phyloP scores from a whole-genome alignment of 64 coral and sea anemone genomes.

The Astreopora myriophthalma region DNA sequence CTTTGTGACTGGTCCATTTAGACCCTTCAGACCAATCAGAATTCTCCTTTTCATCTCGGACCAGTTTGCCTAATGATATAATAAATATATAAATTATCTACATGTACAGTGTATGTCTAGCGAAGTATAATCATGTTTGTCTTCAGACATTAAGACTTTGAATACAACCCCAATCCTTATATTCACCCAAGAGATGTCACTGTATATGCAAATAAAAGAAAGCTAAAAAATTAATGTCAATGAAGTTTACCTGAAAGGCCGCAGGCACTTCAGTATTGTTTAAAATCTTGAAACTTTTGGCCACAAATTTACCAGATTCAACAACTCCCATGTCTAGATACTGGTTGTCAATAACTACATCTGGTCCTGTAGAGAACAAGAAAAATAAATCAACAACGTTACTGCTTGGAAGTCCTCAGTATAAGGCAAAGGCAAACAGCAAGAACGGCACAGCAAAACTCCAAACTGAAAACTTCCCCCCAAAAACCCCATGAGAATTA shows the following conservation, averaged over 20 bases:
- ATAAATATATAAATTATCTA: too few relatives aligned
- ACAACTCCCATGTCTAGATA: conserved; percentile 88
- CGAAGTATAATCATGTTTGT: too few relatives aligned
- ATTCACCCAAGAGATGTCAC: neutral
- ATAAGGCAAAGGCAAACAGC: too few relatives aligned
- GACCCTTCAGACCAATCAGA: too few relatives aligned
- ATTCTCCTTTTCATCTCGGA: too few relatives aligned
- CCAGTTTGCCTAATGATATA: too few relatives aligned
- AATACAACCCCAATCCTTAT: neutral
- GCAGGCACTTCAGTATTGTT: conserved; percentile 83
- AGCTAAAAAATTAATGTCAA: neutral
- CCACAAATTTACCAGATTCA: conserved; percentile 69
- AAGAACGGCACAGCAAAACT: too few relatives aligned
- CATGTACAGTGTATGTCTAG: too few relatives aligned
- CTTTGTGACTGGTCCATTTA: too few relatives aligned
- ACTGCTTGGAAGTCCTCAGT: too few relatives aligned
- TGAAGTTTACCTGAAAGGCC: conserved; percentile 73
- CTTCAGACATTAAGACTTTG: neutral
- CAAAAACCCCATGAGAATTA: too few relatives aligned
- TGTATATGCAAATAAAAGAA: neutral
- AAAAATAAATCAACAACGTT: neutral
- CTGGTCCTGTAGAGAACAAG: conserved; percentile 61
- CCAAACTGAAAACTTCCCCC: too few relatives aligned
- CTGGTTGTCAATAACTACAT: conserved; percentile 68
- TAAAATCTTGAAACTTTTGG: conserved; percentile 88